Conservation (phyloP, 2,888 invertebrate species). For the Dynastes hyllus region DNA sequence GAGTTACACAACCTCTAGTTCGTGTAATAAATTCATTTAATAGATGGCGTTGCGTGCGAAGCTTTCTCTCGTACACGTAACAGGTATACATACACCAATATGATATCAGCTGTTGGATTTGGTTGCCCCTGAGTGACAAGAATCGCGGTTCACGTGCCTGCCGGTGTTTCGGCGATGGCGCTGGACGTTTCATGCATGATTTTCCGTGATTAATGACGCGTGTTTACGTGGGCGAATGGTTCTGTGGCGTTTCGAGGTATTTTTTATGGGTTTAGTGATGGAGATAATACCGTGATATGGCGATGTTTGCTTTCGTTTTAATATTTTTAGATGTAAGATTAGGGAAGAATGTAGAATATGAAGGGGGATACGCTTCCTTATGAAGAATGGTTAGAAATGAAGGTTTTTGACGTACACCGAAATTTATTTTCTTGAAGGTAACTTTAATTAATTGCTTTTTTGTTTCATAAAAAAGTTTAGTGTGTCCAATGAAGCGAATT, state of each 20-base stretch:
- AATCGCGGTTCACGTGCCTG: neutral
- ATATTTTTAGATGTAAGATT: too few species aligned
- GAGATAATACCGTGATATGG: neutral
- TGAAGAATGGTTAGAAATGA: too few species aligned
- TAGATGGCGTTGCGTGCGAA: constrained; percentile 13
- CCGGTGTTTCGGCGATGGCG: neutral
- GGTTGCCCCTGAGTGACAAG: neutral
- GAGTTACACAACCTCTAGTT: too few species aligned
- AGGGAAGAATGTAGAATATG: too few species aligned
- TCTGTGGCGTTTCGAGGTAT: neutral
- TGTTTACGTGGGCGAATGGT: neutral
- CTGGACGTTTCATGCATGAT: neutral
- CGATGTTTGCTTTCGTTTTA: neutral
- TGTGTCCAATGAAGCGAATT: too few species aligned
- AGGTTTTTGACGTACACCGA: too few species aligned
- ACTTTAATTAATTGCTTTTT: too few species aligned
- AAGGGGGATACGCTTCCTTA: neutral
- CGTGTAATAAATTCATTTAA: constrained; percentile 8
- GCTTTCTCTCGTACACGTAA: neutral
- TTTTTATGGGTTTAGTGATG: neutral
- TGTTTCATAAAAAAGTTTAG: too few species aligned
- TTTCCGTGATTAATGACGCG: constrained; percentile 8
- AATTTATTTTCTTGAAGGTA: too few species aligned
- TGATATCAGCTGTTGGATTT: neutral
- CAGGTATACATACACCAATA: neutral